Base-by-base conservation (phyloP, 2,888 invertebrate species). In the Drosophila eohydei region DNA sequence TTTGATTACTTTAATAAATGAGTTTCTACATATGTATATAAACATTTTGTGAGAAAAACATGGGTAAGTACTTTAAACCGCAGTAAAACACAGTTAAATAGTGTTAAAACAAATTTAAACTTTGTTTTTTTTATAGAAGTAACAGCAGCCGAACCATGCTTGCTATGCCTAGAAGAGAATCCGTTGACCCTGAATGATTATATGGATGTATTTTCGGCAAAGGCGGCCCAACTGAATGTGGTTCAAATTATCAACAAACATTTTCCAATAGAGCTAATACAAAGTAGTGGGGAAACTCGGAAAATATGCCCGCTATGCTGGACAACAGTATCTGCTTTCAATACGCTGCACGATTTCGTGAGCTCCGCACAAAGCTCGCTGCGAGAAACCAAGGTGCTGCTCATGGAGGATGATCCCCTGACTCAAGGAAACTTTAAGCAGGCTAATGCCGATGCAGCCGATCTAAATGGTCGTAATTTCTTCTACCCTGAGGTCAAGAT, bases 401-500 rank as follows among this genome's bases (percentile, higher is more conserved):
- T 66, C 7, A 81, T 89, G 77, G 87, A 90, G 28, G 90, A 91
- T 71, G 86, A 87, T 41, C 88, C 88, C 0, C 55, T 88, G n/a
- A 84, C 66, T 0, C 82, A 86, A 48, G 78, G 73, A 14, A 78
- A 85, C 38, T 72, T 77, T 12, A 72, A 71, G 4, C 90, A 90
- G 26, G 65, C 21, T 2, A 26, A 34, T 40, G 26, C 56, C 12
- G 63, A 61, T n/a, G 52, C 65, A 2, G 14, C 55, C 0, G 81
- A 74, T 7, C 14, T 44, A 0, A 77, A 52, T 34, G 82, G 58
- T 0, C 72, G 75, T 3, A 76, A 82, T 34, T 88, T 85, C 40
- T 86, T 84, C 11, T 88, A 89, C 30, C 88, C 88, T 4, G 91
- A 91, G 78, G 82, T 91, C 0, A 91, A 91, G 63, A 90, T 91